Evolutionary conservation across 2,113 vertebrate genomes (phyloP).

Genomic region (Ornithorhynchus anatinus): DNA sequence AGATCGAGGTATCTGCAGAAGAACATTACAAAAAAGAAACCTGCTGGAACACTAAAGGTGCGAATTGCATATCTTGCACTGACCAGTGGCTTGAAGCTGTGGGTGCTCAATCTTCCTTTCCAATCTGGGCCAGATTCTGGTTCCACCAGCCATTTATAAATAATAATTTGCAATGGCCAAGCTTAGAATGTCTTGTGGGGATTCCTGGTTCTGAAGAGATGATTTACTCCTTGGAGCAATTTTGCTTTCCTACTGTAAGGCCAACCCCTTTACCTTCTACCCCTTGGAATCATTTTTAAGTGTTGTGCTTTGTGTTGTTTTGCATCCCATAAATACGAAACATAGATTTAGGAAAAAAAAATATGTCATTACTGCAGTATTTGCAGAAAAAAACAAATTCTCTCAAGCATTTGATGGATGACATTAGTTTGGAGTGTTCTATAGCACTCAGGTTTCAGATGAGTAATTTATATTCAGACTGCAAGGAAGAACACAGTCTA

Average conservation of each 20-base stretch:
- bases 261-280: neutral
- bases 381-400: conserved; percentile 19
- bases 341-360: neutral
- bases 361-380: neutral
- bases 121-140: too few species aligned
- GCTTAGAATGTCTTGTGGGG: too few species aligned
- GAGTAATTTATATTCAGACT: conserved; percentile 37
- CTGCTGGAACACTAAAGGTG: too few species aligned
- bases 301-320: conserved; percentile 5
- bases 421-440: conserved; percentile 40
- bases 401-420: conserved; percentile 1
- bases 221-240: neutral
- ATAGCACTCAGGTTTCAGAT: neutral
- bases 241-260: neutral
- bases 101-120: too few species aligned
- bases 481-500: neutral
- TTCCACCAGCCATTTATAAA: too few species aligned
- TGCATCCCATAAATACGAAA: neutral
- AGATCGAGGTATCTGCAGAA: too few species aligned
- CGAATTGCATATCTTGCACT: too few species aligned
- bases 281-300: conserved; percentile 1
- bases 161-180: too few species aligned
- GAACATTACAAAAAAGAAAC: too few species aligned
- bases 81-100: too few species aligned
- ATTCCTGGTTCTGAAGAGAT: too few species aligned